These are phyloP conservation scores for Drosophila bunnanda DNA, from an alignment of 2,888 invertebrate genomes.

Conservation along the genomic window DNA sequence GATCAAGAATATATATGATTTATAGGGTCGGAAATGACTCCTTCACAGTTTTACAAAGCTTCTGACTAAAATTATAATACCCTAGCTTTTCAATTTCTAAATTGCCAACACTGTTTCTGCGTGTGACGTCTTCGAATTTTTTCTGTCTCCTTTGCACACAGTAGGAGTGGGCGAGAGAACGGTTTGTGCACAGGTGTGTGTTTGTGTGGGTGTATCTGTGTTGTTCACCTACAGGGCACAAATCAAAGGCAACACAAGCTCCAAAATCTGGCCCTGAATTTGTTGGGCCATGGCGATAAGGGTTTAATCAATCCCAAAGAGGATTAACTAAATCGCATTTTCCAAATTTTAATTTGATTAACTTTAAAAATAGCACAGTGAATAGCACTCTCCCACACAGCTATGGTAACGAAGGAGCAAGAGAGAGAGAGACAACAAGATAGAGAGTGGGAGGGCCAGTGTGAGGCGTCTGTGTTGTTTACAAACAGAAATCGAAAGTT, in stretches of 20 bases:
- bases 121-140: constrained; percentile 58
- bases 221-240: constrained; percentile 5
- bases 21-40: too few species aligned
- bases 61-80: too few species aligned
- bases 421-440: neutral
- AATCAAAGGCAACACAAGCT: constrained; percentile 1
- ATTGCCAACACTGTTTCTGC: constrained; percentile 2
- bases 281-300: neutral
- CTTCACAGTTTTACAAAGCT: too few species aligned
- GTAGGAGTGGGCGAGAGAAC: neutral
- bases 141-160: neutral
- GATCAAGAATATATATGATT: too few species aligned
- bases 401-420: neutral
- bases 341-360: neutral
- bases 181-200: constrained; percentile 3
- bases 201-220: constrained; percentile 9
- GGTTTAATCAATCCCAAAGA: neutral
- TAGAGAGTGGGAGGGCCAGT: too few species aligned
- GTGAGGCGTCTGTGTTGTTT: neutral
- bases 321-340: constrained; percentile 2
- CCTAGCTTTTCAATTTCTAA: neutral
- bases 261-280: neutral
- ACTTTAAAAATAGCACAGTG: constrained; percentile 2
- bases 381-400: neutral
- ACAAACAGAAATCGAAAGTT: neutral